These are phyloP conservation scores for Orthonyx spaldingii DNA, from an alignment of 2,113 vertebrate genomes.

Conservation along the genomic window DNA sequence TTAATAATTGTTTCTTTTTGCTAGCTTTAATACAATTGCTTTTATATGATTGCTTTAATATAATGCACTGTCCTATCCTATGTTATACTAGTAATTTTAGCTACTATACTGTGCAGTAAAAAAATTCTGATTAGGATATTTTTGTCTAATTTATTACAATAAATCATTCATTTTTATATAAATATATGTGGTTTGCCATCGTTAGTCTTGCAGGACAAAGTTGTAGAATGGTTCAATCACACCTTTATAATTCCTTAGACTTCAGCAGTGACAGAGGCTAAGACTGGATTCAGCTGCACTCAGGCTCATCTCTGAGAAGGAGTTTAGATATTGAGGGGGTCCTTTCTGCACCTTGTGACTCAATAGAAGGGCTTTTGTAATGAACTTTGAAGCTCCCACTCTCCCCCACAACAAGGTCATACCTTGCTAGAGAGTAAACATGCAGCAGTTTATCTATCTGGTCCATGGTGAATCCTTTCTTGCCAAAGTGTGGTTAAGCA, in stretches of 20 bases:
- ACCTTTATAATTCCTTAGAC: neutral
- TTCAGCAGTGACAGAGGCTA: neutral
- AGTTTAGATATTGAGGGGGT: neutral
- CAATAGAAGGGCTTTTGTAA: neutral
- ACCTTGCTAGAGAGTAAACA: neutral
- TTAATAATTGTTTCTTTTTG: neutral
- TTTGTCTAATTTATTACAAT: neutral
- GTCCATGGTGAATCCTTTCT: neutral
- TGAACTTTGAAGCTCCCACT: neutral
- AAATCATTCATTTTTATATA: neutral
- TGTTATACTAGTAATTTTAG: neutral
- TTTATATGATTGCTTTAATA: neutral
- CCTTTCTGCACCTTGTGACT: neutral
- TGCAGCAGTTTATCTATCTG: neutral
- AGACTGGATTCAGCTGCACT: neutral
- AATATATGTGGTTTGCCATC: neutral
- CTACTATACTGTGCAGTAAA: neutral
- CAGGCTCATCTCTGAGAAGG: neutral
- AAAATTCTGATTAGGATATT: neutral
- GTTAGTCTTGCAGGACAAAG: neutral
- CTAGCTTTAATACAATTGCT: neutral
- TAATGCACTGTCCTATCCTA: neutral
- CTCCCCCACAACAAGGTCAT: neutral
- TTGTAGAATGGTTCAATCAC: neutral
- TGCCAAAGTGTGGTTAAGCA: neutral